Percentiles rank a stretch among this genome's conserved stretches.
Conservation (phyloP, 2,888 invertebrate species). For the Leucoptera coffeella region DNA sequence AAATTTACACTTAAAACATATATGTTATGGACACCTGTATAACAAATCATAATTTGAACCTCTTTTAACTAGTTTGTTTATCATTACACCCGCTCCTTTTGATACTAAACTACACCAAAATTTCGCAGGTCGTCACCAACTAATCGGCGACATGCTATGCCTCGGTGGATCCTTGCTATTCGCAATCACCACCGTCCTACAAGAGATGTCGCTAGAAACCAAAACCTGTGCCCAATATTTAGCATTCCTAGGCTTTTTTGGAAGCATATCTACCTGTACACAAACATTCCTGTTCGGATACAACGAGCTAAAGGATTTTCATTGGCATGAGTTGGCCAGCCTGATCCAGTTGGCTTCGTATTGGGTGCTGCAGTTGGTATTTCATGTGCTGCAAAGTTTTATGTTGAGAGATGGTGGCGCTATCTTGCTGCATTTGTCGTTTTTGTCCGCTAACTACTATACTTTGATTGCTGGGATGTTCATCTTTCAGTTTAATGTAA, state of each 20-base stretch:
- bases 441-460: constrained; percentile 80
- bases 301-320: constrained; percentile 58
- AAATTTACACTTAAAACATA: no score
- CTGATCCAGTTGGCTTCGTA: constrained; percentile 55
- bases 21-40: no score
- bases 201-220: constrained; percentile 77
- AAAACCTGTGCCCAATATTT: constrained; percentile 74
- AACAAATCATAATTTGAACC: no score
- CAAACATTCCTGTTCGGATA: constrained; percentile 76
- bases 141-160: constrained; percentile 79
- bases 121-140: constrained; percentile 64
- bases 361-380: constrained; percentile 66
- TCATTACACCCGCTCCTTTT: no score
- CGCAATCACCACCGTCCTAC: constrained; percentile 72
- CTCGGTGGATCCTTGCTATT: constrained; percentile 72
- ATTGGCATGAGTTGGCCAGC: constrained; percentile 65
- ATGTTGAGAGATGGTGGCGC: constrained; percentile 73
- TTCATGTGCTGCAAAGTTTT: constrained; percentile 70
- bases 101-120: no score
- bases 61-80: no score
- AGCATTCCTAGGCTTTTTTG: constrained; percentile 75
- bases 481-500: constrained; percentile 74
- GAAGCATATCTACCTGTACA: constrained; percentile 67
- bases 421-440: constrained; percentile 74
- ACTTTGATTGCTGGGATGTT: constrained; percentile 74